Evolutionary conservation across 2,113 vertebrate genomes (phyloP).

Genomic region (Columbina picui): DNA sequence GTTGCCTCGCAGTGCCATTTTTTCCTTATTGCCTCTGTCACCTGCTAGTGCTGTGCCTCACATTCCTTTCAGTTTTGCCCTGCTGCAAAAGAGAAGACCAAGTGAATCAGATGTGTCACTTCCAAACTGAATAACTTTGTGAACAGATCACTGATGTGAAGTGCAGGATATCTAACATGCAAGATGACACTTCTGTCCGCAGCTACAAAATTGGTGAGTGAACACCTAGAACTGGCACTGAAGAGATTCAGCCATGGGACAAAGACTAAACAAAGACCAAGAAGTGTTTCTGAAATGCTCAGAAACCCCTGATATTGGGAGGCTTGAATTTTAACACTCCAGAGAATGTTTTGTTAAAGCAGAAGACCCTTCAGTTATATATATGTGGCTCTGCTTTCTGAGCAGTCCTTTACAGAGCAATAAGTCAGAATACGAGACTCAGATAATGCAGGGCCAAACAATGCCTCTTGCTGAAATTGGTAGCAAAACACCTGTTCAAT

Average conservation of each 20-base stretch:
- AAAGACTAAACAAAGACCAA: conserved; percentile 36
- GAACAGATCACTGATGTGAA: conserved; percentile 38
- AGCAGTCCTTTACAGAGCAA: not conserved
- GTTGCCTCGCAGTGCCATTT: not conserved
- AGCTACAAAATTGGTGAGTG: not conserved
- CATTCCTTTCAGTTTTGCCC: not conserved
- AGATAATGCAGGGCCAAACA: not conserved
- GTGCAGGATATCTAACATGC: not conserved
- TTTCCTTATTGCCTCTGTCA: not conserved
- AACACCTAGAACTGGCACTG: conserved; percentile 15
- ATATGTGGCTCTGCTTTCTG: not conserved
- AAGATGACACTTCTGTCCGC: not conserved
- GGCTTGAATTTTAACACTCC: not conserved
- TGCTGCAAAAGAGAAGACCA: conserved; percentile 27
- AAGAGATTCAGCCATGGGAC: conserved; percentile 17
- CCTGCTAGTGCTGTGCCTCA: not conserved
- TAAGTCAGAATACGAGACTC: accelerated
- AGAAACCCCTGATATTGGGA: not conserved
- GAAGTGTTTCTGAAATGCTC: not conserved
- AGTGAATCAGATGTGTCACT: conserved; percentile 40
- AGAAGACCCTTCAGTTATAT: not conserved
- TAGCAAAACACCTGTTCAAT: not conserved
- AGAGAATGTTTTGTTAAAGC: not conserved
- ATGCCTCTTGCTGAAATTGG: not conserved
- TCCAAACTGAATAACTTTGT: conserved; percentile 51